phyloP scores from a whole-genome alignment of 2,888 invertebrate species.

The Carpatolechia fugitivella region DNA sequence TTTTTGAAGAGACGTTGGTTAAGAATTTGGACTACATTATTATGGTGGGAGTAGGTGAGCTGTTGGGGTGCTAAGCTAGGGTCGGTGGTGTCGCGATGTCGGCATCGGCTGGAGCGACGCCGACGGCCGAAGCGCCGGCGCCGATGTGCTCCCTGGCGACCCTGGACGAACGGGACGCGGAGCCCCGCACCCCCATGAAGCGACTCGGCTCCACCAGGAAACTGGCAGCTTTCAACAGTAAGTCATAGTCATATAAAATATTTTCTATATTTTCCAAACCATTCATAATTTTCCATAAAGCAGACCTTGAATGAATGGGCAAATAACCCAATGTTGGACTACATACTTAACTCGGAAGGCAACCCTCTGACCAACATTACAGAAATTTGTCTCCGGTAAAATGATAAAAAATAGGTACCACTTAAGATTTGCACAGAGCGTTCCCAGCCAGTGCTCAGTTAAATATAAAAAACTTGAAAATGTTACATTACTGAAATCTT shows the following conservation, averaged over 20 bases:
- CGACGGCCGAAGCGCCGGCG: slow-evolving; percentile 92
- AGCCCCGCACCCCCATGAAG: slow-evolving; percentile 88
- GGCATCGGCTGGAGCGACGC: slow-evolving; percentile 70
- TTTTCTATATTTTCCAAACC: too few relatives aligned
- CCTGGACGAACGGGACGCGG: slow-evolving; percentile 87
- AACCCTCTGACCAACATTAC: too few relatives aligned
- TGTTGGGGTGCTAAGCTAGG: neutral
- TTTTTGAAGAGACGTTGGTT: neutral
- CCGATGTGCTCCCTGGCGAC: slow-evolving; percentile 85
- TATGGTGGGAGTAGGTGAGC: neutral
- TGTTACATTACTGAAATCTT: too few relatives aligned
- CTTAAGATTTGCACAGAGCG: too few relatives aligned
- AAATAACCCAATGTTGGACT: too few relatives aligned
- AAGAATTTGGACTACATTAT: neutral
- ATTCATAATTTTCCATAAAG: too few relatives aligned
- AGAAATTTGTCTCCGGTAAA: too few relatives aligned
- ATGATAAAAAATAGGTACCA: too few relatives aligned
- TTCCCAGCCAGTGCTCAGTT: too few relatives aligned
- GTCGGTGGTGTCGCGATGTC: slow-evolving; percentile 41
- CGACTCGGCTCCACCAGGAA: slow-evolving; percentile 89
- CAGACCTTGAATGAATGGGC: too few relatives aligned
- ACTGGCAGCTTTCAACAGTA: slow-evolving; percentile 87
- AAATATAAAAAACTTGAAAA: too few relatives aligned
- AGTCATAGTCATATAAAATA: slow-evolving; percentile 70
- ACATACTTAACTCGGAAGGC: too few relatives aligned